Evolutionary conservation across 2,797 vertebrate species (phyloP).

Genomic region (Paguma larvata): DNA sequence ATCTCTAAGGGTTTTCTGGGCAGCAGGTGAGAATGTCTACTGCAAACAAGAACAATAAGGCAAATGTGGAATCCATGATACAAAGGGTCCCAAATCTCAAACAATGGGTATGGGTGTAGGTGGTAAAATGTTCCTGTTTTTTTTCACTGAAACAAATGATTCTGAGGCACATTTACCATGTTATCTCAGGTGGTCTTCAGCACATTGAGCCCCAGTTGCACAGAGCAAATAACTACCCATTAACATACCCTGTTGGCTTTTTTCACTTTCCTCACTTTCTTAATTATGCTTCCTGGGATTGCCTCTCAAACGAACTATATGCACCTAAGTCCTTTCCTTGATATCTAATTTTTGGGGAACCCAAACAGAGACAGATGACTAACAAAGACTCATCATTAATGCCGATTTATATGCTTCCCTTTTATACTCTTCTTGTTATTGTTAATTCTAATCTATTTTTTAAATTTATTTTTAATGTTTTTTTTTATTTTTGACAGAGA

Average conservation of each 20-base stretch:
- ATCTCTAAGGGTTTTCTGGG: slow-evolving; percentile 34
- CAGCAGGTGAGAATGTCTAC: background rate
- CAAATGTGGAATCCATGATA: background rate
- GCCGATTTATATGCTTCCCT: background rate
- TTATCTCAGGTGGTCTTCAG: background rate
- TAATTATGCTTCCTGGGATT: background rate
- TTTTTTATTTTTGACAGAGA: background rate
- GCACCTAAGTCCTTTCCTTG: background rate
- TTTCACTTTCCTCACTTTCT: background rate
- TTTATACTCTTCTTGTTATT: background rate
- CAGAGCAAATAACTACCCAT: background rate
- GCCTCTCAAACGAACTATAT: background rate
- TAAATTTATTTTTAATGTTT: no score
- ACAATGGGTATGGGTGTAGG: background rate
- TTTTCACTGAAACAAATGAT: background rate
- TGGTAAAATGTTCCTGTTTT: background rate
- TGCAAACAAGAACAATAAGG: background rate
- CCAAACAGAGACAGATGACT: background rate
- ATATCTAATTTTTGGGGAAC: background rate
- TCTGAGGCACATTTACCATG: background rate
- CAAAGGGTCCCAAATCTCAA: background rate
- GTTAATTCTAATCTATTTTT: background rate
- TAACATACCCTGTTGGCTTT: background rate
- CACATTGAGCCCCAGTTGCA: background rate
- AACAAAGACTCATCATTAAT: background rate